phyloP scores from a whole-genome alignment of 2,113 vertebrate genomes.

The Strigops habroptila region DNA sequence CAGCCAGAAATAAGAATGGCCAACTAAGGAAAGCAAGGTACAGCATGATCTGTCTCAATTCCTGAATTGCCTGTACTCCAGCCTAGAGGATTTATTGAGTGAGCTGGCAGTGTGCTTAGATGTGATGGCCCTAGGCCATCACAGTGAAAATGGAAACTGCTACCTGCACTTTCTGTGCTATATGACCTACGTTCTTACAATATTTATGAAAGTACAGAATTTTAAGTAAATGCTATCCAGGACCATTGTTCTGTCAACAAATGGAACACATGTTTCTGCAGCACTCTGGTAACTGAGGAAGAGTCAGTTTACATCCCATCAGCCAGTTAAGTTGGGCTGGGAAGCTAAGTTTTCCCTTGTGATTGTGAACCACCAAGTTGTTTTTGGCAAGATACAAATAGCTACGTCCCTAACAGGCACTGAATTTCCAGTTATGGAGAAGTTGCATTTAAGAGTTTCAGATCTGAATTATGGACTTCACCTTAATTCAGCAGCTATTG shows the following conservation, averaged over 20 bases:
- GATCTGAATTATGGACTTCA: neutral
- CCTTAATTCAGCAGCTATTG: neutral
- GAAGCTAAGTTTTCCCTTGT: conserved; percentile 35
- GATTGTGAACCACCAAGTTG: conserved; percentile 15
- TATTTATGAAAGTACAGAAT: neutral
- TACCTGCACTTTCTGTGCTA: neutral
- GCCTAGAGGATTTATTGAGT: neutral
- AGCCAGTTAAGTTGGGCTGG: neutral
- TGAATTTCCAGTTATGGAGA: conserved; percentile 52
- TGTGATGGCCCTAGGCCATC: neutral
- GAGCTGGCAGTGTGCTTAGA: neutral
- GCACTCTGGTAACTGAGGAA: neutral
- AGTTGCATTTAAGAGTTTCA: neutral
- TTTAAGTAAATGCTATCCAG: neutral
- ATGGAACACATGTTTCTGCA: conserved; percentile 14
- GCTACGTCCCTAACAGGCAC: conserved; percentile 5
- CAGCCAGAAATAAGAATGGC: neutral
- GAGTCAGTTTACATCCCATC: conserved; percentile 26
- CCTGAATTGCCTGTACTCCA: neutral
- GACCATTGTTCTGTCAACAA: conserved; percentile 35
- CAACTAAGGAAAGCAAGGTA: neutral
- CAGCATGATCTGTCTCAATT: neutral
- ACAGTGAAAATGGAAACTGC: neutral
- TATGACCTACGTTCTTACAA: neutral
- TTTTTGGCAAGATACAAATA: conserved; percentile 53